Evolutionary conservation across 2,113 vertebrate species (phyloP).

Genomic region (Larimichthys crocea): DNA sequence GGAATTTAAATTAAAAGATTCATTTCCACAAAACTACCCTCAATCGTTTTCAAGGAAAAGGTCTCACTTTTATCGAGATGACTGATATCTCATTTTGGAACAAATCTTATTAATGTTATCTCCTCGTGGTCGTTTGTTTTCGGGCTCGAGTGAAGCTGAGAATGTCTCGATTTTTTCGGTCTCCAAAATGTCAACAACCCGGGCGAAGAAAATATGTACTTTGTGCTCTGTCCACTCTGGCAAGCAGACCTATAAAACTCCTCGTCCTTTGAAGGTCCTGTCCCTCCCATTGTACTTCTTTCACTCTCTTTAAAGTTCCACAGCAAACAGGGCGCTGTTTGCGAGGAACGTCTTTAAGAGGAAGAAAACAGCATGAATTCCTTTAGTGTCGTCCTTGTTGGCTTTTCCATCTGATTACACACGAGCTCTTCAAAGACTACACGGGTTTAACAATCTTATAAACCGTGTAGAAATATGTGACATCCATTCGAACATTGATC

Average conservation of each 20-base stretch:
- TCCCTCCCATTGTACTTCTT: conserved; percentile 38
- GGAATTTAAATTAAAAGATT: conserved; percentile 53
- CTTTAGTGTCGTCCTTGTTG: conserved; percentile 10
- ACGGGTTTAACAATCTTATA: conserved; percentile 11
- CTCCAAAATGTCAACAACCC: conserved; percentile 57
- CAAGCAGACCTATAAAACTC: conserved; percentile 64
- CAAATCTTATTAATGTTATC: conserved; percentile 44
- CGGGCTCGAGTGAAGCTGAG: conserved; percentile 15
- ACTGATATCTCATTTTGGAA: conserved; percentile 35
- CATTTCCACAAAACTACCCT: conserved; percentile 35
- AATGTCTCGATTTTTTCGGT: conserved; percentile 22
- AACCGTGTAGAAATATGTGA: background rate
- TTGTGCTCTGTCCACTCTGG: conserved; percentile 65
- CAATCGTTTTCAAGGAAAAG: background rate
- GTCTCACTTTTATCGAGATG: conserved; percentile 44
- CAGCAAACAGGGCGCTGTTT: conserved; percentile 67
- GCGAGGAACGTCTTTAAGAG: conserved; percentile 68
- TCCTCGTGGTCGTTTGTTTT: conserved; percentile 35
- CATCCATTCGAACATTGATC: background rate
- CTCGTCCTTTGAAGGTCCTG: conserved; percentile 69
- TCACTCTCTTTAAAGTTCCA: conserved; percentile 42
- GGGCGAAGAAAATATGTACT: conserved; percentile 53
- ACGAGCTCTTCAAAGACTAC: conserved; percentile 7
- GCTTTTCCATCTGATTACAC: conserved; percentile 11
- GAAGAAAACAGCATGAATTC: conserved; percentile 30